phyloP scores from a whole-genome alignment of 2,888 invertebrate species.

The Galerucella calmariensis region DNA sequence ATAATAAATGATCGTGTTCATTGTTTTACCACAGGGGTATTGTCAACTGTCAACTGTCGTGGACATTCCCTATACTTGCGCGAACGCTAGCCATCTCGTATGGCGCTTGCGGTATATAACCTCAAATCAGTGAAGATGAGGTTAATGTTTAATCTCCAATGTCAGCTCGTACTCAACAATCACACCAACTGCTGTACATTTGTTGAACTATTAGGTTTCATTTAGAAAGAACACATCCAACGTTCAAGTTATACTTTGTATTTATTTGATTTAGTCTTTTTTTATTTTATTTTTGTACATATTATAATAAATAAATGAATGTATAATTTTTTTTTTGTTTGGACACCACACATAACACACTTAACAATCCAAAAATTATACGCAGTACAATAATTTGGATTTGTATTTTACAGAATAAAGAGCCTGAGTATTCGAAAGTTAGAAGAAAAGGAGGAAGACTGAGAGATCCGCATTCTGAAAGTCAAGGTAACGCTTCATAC shows the following conservation, averaged over 20 bases:
- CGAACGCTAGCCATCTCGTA: too few species aligned
- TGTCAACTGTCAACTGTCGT: too few species aligned
- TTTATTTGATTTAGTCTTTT: background rate
- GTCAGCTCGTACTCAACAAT: too few species aligned
- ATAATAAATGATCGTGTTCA: too few species aligned
- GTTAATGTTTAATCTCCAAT: too few species aligned
- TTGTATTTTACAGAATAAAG: constrained; percentile 72
- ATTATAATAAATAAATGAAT: background rate
- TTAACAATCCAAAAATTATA: background rate
- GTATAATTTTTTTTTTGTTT: background rate
- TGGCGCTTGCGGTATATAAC: too few species aligned
- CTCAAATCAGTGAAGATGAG: too few species aligned
- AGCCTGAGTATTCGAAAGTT: constrained; percentile 86
- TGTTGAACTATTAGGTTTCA: background rate
- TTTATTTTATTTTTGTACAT: background rate
- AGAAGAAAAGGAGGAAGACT: constrained; percentile 83
- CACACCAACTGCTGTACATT: too few species aligned
- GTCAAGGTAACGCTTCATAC: constrained; percentile 73
- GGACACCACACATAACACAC: background rate
- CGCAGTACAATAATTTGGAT: background rate
- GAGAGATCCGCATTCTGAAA: constrained; percentile 84
- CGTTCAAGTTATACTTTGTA: background rate
- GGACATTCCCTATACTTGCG: too few species aligned
- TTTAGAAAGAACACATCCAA: constrained; percentile 9
- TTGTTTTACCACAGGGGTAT: too few species aligned